phyloP scores from a whole-genome alignment of 2,797 vertebrate genomes.

The Pogonophryne albipinna region DNA sequence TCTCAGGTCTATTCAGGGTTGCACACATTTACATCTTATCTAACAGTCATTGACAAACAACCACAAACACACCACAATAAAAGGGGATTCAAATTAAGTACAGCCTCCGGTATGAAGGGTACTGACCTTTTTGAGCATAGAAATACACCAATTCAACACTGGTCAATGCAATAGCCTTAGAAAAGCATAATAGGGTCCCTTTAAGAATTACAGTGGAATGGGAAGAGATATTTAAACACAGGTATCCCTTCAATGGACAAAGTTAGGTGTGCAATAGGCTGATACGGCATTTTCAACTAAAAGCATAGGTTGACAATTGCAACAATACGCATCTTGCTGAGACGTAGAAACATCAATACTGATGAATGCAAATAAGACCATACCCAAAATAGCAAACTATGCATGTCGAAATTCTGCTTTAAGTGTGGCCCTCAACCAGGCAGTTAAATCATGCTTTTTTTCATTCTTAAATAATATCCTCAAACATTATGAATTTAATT shows the following conservation, averaged over 20 bases:
- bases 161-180: background rate
- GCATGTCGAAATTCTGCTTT: constrained; percentile 5
- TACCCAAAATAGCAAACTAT: constrained; percentile 9
- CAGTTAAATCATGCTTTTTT: constrained; percentile 7
- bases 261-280: background rate
- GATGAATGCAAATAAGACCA: too few species aligned
- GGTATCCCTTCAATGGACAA: background rate
- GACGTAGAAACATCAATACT: too few species aligned
- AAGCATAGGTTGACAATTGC: background rate
- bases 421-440: background rate
- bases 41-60: background rate
- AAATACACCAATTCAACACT: background rate
- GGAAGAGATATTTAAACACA: background rate
- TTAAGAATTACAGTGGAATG: background rate
- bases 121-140: background rate
- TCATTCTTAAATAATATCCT: constrained; percentile 16
- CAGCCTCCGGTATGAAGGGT: background rate
- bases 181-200: background rate
- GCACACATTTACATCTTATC: background rate
- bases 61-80: background rate
- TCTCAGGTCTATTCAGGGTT: background rate
- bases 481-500: constrained; percentile 19
- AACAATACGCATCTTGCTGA: background rate
- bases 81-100: background rate
- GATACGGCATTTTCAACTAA: background rate